phyloP scores from a whole-genome alignment of 1,140 invertebrate genomes.

The Atta colombica region DNA sequence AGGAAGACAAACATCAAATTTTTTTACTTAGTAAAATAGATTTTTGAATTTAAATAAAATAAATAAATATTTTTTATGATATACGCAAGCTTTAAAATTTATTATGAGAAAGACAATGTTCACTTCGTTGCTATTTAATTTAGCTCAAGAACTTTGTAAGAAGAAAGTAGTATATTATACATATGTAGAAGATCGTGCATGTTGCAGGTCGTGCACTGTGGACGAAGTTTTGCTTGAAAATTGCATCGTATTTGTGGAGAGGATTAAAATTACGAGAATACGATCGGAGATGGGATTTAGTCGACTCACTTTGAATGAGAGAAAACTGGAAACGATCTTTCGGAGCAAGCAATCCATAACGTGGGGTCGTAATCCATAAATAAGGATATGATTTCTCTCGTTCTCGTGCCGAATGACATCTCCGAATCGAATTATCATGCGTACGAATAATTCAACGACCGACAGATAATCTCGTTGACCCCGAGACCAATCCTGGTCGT shows the following conservation, averaged over 20 bases:
- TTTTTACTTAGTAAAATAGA: not conserved
- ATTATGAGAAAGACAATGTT: not conserved
- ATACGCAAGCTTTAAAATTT: not conserved
- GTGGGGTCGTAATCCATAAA: conserved; percentile 40
- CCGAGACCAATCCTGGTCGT: conserved; percentile 11
- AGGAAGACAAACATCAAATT: not conserved
- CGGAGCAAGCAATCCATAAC: conserved; percentile 7
- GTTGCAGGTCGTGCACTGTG: too few species aligned
- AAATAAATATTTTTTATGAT: not conserved
- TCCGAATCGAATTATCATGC: conserved; percentile 36
- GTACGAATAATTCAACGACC: conserved; percentile 42
- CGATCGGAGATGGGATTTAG: conserved; percentile 11
- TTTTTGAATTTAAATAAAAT: not conserved
- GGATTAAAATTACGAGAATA: conserved; percentile 19
- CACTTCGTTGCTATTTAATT: conserved; percentile 1
- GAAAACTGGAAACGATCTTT: not conserved
- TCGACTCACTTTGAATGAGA: not conserved
- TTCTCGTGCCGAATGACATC: not conserved
- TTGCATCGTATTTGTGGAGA: not conserved
- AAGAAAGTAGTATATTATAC: not conserved
- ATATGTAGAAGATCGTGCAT: not conserved
- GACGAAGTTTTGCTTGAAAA: conserved; percentile 9
- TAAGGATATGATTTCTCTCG: conserved; percentile 16
- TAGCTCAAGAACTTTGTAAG: not conserved
- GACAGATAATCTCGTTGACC: conserved; percentile 52